These are phyloP conservation scores for Otus sunia DNA, from an alignment of 2,113 vertebrate species.

Conservation along the genomic window DNA sequence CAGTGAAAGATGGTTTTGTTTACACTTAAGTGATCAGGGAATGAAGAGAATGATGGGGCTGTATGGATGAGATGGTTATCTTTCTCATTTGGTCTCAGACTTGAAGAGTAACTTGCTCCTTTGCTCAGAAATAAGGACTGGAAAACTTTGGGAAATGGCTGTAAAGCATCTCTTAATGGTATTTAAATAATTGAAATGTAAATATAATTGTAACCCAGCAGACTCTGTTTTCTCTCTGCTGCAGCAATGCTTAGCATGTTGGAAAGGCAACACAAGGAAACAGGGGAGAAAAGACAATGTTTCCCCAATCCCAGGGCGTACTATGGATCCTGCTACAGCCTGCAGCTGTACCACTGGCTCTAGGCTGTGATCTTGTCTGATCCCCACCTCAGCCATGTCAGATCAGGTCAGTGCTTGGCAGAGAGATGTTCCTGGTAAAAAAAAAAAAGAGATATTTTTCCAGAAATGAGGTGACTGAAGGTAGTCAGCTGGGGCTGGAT, in stretches of 20 bases:
- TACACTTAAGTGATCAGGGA: not conserved
- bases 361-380: not conserved
- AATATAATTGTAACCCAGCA: not conserved
- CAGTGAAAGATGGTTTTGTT: not conserved
- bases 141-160: not conserved
- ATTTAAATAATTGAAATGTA: constrained; percentile 4
- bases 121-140: not conserved
- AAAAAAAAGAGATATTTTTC: not conserved
- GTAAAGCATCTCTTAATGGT: not conserved
- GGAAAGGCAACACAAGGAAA: not conserved
- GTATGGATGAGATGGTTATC: not conserved
- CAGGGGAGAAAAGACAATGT: not conserved
- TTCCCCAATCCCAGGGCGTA: not conserved
- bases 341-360: constrained; percentile 6
- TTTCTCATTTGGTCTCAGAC: not conserved
- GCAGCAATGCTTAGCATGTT: not conserved
- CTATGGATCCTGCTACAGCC: not conserved
- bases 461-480: not conserved
- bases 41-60: not conserved
- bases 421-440: not conserved
- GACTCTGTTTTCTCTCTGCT: not conserved
- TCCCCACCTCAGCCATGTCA: not conserved
- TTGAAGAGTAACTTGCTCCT: not conserved
- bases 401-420: not conserved
- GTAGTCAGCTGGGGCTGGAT: not conserved